phyloP scores from a whole-genome alignment of 2,888 invertebrate genomes.

The Volucella inanis region DNA sequence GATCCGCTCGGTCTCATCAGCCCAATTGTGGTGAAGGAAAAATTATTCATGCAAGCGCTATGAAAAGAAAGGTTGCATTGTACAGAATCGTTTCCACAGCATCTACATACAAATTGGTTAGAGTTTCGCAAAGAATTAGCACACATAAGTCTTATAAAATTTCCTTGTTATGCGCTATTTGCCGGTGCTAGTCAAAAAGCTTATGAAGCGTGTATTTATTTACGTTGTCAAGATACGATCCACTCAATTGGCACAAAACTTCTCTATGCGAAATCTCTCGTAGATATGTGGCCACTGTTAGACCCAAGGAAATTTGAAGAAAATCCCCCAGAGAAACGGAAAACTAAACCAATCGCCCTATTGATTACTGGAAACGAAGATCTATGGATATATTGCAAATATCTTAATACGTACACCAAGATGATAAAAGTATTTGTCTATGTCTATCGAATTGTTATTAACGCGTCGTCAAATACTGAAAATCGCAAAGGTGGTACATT shows the following conservation, averaged over 20 bases:
- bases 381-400: slow-evolving; percentile 7
- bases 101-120: not conserved
- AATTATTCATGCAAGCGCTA: no score
- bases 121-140: not conserved
- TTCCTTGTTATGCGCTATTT: not conserved
- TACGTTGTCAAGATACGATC: not conserved
- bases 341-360: slow-evolving; percentile 1
- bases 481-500: not conserved
- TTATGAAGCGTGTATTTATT: slow-evolving; percentile 5
- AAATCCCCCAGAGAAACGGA: slow-evolving; percentile 8
- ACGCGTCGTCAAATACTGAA: not conserved
- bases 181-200: not conserved
- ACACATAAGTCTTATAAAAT: not conserved
- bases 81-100: no score
- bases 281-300: not conserved
- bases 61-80: no score
- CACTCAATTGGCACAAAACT: not conserved
- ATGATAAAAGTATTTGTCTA: not conserved
- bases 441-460: not conserved
- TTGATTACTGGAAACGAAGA: not conserved
- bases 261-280: slow-evolving; percentile 6
- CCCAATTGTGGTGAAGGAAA: not conserved
- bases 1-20: slow-evolving; percentile 2
- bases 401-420: slow-evolving; percentile 12
- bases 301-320: not conserved